phyloP scores from a whole-genome alignment of 2,797 vertebrate species.

The Iguana delicatissima region DNA sequence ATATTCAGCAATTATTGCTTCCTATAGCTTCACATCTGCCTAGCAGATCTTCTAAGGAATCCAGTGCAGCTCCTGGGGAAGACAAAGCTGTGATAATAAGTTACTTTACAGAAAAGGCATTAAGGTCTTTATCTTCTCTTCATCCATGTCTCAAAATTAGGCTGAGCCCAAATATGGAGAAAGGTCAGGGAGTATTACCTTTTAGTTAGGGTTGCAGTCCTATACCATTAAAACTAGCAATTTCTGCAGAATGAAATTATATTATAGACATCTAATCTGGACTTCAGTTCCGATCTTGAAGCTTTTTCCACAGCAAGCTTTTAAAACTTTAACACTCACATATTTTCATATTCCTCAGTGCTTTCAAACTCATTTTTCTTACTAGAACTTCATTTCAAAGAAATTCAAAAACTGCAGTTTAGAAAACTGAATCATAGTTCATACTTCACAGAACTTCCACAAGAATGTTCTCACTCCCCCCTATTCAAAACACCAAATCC shows the following conservation, averaged over 20 bases:
- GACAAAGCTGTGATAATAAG: neutral
- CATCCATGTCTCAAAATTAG: neutral
- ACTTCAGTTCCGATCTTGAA: constrained; percentile 41
- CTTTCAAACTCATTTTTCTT: constrained; percentile 14
- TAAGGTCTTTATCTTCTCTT: neutral
- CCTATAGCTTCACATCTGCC: neutral
- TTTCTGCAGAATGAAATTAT: neutral
- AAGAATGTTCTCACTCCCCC: constrained; percentile 37
- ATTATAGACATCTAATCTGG: neutral
- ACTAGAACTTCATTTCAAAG: neutral
- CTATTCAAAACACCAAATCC: neutral
- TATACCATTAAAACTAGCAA: neutral
- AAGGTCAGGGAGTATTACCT: neutral
- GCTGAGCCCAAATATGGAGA: neutral
- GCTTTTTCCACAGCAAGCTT: neutral
- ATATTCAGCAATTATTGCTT: neutral
- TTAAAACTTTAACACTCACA: neutral
- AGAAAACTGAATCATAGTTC: constrained; percentile 21
- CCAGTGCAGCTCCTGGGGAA: neutral
- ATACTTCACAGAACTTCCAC: neutral
- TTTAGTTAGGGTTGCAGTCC: neutral
- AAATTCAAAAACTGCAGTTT: constrained; percentile 40
- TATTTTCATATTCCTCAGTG: neutral
- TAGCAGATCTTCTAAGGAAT: neutral
- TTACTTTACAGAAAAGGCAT: neutral